These are phyloP conservation scores for Neosilurus mollespiculum DNA, from an alignment of 2,797 vertebrate genomes.

Conservation along the genomic window DNA sequence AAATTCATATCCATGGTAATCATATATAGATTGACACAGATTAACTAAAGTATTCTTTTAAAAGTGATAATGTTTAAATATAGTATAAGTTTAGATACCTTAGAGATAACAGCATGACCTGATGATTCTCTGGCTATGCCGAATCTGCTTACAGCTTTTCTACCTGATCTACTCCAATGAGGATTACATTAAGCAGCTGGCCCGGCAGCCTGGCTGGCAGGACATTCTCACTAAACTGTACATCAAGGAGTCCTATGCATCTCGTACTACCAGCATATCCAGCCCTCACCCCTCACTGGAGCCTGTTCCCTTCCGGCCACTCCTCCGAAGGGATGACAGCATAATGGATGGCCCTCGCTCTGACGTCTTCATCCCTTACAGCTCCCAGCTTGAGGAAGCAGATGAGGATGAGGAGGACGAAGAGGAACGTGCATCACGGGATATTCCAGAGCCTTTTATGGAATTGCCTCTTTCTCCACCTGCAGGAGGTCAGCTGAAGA, in stretches of 20 bases:
- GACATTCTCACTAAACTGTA: conserved; percentile 93
- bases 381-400: conserved; percentile 64
- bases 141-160: conserved; percentile 80
- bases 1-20: not conserved
- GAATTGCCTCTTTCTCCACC: conserved; percentile 79
- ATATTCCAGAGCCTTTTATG: conserved; percentile 78
- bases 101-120: not conserved
- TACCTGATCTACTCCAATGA: conserved; percentile 87
- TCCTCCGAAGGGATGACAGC: conserved; percentile 62
- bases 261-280: conserved; percentile 67
- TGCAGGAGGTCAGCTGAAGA: conserved; percentile 61
- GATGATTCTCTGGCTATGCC: not conserved
- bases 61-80: not conserved
- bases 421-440: conserved; percentile 64
- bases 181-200: conserved; percentile 85
- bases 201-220: conserved; percentile 88
- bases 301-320: conserved; percentile 50
- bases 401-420: conserved; percentile 58
- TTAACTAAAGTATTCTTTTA: not conserved
- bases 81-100: not conserved
- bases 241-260: conserved; percentile 85
- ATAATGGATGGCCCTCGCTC: conserved; percentile 60
- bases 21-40: not conserved
- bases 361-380: conserved; percentile 65
- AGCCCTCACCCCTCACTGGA: conserved; percentile 63